Percentiles rank a stretch among this genome's conserved stretches.
These are phyloP conservation scores for Drosophila trapezifrons DNA, from an alignment of 1,140 invertebrate species.

Conservation along the genomic window DNA sequence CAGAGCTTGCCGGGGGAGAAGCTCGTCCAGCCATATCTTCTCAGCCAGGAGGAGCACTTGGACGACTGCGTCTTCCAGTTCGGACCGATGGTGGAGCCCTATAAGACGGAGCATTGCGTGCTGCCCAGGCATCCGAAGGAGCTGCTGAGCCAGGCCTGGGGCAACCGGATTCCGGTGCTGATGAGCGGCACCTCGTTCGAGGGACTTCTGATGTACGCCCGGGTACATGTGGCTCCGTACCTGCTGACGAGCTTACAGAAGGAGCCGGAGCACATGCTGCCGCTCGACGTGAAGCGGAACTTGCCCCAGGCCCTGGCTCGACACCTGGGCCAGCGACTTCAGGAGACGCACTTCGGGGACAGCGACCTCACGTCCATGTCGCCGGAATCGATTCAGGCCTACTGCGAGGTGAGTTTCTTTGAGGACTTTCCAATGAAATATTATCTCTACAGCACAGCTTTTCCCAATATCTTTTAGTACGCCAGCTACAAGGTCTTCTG, in stretches of 20 bases:
- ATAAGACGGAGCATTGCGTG: constrained; percentile 55
- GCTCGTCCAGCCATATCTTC: constrained; percentile 61
- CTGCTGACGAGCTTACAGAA: constrained; percentile 57
- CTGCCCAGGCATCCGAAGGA: constrained; percentile 52
- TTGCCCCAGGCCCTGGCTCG: constrained; percentile 44
- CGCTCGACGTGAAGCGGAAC: constrained; percentile 49
- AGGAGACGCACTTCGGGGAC: constrained; percentile 57
- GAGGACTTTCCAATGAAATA: neutral
- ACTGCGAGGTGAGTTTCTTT: constrained; percentile 59
- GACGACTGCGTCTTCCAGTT: constrained; percentile 74
- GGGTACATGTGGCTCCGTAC: constrained; percentile 57
- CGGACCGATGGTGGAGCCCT: constrained; percentile 74
- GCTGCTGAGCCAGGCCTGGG: constrained; percentile 68
- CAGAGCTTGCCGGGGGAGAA: constrained; percentile 52
- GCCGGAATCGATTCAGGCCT: constrained; percentile 49
- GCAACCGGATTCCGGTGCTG: constrained; percentile 84
- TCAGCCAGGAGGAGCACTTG: constrained; percentile 60
- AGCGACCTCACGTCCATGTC: constrained; percentile 33
- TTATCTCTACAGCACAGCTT: too few relatives aligned
- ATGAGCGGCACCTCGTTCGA: constrained; percentile 84
- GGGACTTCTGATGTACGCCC: constrained; percentile 68
- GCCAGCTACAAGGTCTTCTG: constrained; percentile 84
- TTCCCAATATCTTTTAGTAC: constrained; percentile 45
- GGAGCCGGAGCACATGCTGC: constrained; percentile 67
- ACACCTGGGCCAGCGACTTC: constrained; percentile 51